Percentiles rank a stretch among this genome's conserved stretches.
Evolutionary conservation across 1,140 invertebrate genomes (phyloP).

Genomic region (Drosophila eugracilis): DNA sequence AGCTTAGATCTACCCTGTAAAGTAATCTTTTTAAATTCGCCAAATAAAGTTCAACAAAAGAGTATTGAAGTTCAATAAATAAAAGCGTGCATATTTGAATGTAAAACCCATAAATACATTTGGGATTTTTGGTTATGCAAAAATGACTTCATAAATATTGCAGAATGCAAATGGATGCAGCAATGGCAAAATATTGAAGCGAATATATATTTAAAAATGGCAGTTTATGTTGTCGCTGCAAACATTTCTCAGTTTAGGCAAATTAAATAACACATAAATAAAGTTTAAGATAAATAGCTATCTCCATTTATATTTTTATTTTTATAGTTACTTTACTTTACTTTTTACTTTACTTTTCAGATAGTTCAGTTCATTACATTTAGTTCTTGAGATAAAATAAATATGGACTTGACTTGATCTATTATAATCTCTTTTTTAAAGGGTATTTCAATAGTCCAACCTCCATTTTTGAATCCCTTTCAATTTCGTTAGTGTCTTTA

Average conservation of each 20-base stretch:
- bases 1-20: conserved; percentile 24
- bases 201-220: not conserved
- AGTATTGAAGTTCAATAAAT: conserved; percentile 5
- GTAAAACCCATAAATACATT: conserved; percentile 25
- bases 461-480: not conserved
- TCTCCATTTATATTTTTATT: no score
- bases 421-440: not conserved
- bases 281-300: not conserved
- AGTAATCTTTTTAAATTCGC: not conserved
- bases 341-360: no score
- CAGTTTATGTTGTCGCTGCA: not conserved
- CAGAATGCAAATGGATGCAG: conserved; percentile 15
- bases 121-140: conserved; percentile 31
- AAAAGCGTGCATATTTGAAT: conserved; percentile 4
- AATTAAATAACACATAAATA: not conserved
- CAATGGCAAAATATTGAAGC: conserved; percentile 3
- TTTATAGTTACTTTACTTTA: no score
- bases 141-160: conserved; percentile 34
- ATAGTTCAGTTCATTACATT: not conserved
- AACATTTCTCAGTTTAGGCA: not conserved
- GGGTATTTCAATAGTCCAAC: not conserved
- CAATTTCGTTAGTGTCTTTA: not conserved
- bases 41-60: not conserved
- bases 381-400: not conserved
- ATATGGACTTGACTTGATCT: not conserved